These are phyloP conservation scores for Tragelaphus scriptus DNA, from an alignment of 2,113 vertebrate species.

Conservation along the genomic window DNA sequence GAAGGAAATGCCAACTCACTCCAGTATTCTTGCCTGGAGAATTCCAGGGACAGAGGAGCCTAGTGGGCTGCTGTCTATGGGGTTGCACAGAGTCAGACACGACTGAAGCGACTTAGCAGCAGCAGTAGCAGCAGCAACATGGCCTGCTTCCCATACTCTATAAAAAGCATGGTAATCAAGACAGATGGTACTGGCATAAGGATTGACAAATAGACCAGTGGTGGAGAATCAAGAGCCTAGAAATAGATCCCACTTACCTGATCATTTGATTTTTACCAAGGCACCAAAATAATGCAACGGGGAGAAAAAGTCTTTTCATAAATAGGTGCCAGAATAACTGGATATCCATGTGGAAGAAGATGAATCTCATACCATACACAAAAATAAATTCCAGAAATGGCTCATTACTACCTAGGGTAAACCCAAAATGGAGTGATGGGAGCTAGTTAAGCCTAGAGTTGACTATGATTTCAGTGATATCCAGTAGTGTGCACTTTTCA, in stretches of 20 bases:
- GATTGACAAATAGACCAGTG: neutral
- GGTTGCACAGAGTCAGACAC: no score
- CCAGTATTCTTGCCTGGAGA: no score
- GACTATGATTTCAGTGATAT: neutral
- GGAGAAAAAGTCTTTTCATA: neutral
- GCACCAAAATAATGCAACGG: neutral
- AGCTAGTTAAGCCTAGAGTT: slow-evolving; percentile 1
- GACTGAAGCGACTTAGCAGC: no score
- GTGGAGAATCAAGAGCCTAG: neutral
- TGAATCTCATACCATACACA: neutral
- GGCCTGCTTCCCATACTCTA: neutral
- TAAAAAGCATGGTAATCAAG: neutral
- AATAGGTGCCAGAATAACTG: neutral
- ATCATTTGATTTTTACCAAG: neutral
- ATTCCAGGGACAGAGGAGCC: no score
- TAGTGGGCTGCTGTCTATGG: no score
- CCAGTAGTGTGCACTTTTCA: neutral
- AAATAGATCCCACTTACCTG: neutral
- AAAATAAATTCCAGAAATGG: neutral
- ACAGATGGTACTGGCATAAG: neutral
- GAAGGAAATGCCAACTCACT: no score
- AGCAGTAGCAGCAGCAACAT: no score
- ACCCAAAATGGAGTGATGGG: neutral
- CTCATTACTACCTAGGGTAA: neutral
- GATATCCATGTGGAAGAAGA: neutral